Conservation (phyloP, 2,888 invertebrate genomes). For the Nineta flava region DNA sequence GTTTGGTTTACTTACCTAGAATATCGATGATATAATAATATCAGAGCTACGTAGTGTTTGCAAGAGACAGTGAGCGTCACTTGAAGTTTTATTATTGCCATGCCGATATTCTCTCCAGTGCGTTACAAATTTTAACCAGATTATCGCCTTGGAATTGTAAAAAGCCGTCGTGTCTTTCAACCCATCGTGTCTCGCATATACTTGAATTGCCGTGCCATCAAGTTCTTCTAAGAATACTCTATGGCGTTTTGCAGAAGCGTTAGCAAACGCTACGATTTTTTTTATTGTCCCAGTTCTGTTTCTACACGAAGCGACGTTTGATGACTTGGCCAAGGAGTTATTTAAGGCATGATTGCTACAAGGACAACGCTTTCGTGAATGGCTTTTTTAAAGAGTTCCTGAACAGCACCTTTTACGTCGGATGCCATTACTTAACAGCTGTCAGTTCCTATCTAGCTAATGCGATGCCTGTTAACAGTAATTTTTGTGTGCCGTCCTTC, state of each 20-base stretch:
- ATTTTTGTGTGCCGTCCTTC: slow-evolving; percentile 11
- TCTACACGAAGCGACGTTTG: slow-evolving; percentile 13
- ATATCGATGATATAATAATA: too few relatives aligned
- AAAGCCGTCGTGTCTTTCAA: background rate
- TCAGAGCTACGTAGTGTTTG: too few relatives aligned
- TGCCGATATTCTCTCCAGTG: too few relatives aligned
- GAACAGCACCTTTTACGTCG: slow-evolving; percentile 16
- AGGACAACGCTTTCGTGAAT: slow-evolving; percentile 14
- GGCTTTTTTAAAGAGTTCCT: slow-evolving; percentile 14
- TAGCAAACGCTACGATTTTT: slow-evolving; percentile 13
- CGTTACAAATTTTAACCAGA: too few relatives aligned
- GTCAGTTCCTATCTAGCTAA: slow-evolving; percentile 16
- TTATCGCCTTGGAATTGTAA: too few relatives aligned
- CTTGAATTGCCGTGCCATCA: slow-evolving; percentile 10
- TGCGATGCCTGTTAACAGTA: slow-evolving; percentile 14
- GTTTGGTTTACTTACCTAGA: too few relatives aligned
- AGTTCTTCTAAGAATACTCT: slow-evolving; percentile 11
- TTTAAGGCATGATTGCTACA: slow-evolving; percentile 17
- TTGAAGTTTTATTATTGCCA: too few relatives aligned
- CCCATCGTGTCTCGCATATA: background rate
- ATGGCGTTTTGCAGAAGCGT: slow-evolving; percentile 14
- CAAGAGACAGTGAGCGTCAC: too few relatives aligned
- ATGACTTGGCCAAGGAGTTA: slow-evolving; percentile 15
- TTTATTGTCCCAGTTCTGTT: slow-evolving; percentile 14
- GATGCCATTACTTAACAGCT: slow-evolving; percentile 18